Evolutionary conservation across 2,113 vertebrate genomes (phyloP).

Genomic region (Erpornis zantholeuca): DNA sequence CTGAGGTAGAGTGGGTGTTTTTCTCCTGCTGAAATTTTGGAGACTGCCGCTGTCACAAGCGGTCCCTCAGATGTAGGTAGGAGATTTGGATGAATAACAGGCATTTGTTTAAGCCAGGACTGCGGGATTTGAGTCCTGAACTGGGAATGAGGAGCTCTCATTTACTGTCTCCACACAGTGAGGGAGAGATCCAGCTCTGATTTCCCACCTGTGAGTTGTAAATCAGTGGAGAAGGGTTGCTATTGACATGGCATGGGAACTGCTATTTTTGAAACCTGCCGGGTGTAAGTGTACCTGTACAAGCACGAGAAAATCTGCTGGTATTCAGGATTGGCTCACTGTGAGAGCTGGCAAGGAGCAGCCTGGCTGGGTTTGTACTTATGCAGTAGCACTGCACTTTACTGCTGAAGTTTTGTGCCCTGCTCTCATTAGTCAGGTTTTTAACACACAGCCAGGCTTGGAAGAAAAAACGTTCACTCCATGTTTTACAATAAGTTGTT

Average conservation of each 20-base stretch:
- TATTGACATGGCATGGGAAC: neutral
- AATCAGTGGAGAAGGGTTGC: neutral
- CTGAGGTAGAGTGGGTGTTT: neutral
- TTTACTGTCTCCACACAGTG: neutral
- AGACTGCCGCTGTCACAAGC: neutral
- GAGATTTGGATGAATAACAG: neutral
- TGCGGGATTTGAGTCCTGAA: neutral
- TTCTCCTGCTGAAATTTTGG: neutral
- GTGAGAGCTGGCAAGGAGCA: neutral
- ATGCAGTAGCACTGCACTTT: no score
- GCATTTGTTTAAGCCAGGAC: neutral
- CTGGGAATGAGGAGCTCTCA: neutral
- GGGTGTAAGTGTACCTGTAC: neutral
- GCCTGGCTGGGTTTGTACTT: neutral
- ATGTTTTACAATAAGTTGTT: neutral
- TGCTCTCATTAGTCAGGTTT: rapidly evolving
- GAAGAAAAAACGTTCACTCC: neutral
- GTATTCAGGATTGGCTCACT: neutral
- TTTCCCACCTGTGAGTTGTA: neutral
- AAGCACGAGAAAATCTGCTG: neutral
- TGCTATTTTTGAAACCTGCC: neutral
- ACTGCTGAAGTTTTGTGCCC: neutral
- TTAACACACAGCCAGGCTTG: neutral
- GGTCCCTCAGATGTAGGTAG: neutral
- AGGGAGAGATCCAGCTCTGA: neutral